These are phyloP conservation scores for Deroplatys truncata DNA, from an alignment of 2,888 invertebrate species.

Conservation along the genomic window DNA sequence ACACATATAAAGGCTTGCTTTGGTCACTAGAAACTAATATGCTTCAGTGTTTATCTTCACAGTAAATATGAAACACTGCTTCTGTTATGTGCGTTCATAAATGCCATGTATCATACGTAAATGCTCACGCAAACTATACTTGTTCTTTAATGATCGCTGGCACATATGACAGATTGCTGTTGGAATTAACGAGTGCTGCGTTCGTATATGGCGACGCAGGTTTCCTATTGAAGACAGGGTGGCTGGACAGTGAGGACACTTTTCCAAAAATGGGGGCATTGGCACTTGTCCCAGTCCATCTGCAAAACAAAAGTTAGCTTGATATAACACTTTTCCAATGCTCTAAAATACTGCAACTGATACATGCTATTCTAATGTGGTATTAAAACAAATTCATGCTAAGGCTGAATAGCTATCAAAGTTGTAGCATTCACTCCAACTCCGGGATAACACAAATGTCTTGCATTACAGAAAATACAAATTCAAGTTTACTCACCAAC, in stretches of 20 bases:
- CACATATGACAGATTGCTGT: constrained; percentile 21
- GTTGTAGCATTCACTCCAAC: background rate
- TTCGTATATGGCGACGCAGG: constrained; percentile 26
- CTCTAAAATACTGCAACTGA: background rate
- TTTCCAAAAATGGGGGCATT: background rate
- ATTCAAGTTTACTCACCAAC: background rate
- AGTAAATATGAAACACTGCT: background rate
- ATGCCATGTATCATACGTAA: constrained; percentile 20
- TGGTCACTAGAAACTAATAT: too few relatives aligned
- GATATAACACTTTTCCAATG: background rate
- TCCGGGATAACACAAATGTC: background rate
- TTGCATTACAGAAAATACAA: background rate
- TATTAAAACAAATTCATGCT: background rate
- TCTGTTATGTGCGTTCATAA: background rate
- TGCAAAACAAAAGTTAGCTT: background rate
- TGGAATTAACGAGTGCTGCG: constrained; percentile 23
- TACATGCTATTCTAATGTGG: background rate
- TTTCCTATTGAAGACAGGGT: constrained; percentile 21
- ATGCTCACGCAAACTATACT: constrained; percentile 28
- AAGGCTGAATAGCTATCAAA: background rate
- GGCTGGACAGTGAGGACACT: constrained; percentile 25
- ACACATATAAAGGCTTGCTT: too few relatives aligned
- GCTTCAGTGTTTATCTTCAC: too few relatives aligned
- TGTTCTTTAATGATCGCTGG: constrained; percentile 25
- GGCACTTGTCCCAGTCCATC: background rate